Base-by-base conservation (phyloP, 2,888 invertebrate genomes). In the Abscondita cerata region DNA sequence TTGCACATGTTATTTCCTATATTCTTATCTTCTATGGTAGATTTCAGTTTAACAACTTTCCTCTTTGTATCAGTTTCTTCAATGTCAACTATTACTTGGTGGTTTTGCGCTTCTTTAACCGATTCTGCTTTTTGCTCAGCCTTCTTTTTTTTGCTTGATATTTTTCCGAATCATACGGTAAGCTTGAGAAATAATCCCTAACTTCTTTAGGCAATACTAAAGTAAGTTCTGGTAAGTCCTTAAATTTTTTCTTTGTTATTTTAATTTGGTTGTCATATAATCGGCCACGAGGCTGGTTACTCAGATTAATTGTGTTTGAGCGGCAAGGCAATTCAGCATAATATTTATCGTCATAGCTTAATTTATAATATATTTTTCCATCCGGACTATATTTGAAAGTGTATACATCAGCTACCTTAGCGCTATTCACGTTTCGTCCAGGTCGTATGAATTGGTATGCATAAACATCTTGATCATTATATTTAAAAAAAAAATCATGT, bases 181-280 rank as follows among this genome's bases (percentile, higher is more conserved):
- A 19, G 3, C n/a, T 19, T 19, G 8, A 46, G 20, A 19, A 46
- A 46, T 19, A 46, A 19, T 46, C 8, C 20, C 19, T 46, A 8
- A 19, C 46, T 46, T 46, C 46, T 46, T 1, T 1, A 2, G 46
- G 9, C 46, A 46, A 46, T 19, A 46, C 46, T 46, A 8, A 19
- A 18, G 46, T 46, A 3, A 46, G n/a, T 5, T 15, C 2, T n/a
- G n/a, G n/a, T n/a, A n/a, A n/a, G n/a, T n/a, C n/a, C n/a, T n/a
- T n/a, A n/a, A n/a, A n/a, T n/a, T 46, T 46, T 46, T 46, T 46
- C 19, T 46, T 18, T 19, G 46, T 46, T 19, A 19, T n/a, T 46
- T 46, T 46, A 3, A 46, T 46, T 16, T 11, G 46, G 2, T 46
- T 20, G 19, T 19, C n/a, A 12, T 19, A 46, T 46, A 19, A 19